phyloP scores from a whole-genome alignment of 2,797 vertebrate genomes.

The Phoxinus dragarum region DNA sequence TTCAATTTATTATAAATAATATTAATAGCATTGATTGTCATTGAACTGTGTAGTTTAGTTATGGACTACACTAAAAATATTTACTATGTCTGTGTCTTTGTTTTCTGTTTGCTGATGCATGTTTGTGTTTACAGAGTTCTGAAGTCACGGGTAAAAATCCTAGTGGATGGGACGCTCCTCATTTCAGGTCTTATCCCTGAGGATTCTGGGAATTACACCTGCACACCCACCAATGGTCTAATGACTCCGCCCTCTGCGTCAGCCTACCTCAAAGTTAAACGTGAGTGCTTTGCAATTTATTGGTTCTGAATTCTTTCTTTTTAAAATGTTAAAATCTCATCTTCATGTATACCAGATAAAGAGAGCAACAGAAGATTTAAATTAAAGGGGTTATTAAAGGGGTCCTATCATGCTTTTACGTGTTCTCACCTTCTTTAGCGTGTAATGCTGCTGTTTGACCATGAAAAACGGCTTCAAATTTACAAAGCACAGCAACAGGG shows the following conservation, averaged over 20 bases:
- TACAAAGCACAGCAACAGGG: too few species aligned
- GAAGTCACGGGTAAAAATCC: slow-evolving; percentile 86
- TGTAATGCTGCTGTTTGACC: neutral
- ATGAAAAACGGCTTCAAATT: neutral
- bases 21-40: neutral
- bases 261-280: slow-evolving; percentile 90
- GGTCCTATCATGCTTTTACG: neutral
- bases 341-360: neutral
- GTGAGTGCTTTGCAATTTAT: slow-evolving; percentile 76
- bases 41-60: neutral
- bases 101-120: slow-evolving; percentile 10
- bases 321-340: neutral
- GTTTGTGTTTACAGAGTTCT: slow-evolving; percentile 77
- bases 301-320: neutral
- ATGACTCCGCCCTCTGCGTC: slow-evolving; percentile 86
- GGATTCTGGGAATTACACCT: slow-evolving; percentile 92
- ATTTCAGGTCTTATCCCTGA: slow-evolving; percentile 86
- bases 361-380: neutral
- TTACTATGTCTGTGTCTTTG: neutral
- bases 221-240: slow-evolving; percentile 91
- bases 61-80: neutral
- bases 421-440: neutral
- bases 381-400: neutral
- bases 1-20: neutral
- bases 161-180: slow-evolving; percentile 93